Conservation (phyloP, 2,797 vertebrate genomes). For the Sebastes baramenuke region DNA sequence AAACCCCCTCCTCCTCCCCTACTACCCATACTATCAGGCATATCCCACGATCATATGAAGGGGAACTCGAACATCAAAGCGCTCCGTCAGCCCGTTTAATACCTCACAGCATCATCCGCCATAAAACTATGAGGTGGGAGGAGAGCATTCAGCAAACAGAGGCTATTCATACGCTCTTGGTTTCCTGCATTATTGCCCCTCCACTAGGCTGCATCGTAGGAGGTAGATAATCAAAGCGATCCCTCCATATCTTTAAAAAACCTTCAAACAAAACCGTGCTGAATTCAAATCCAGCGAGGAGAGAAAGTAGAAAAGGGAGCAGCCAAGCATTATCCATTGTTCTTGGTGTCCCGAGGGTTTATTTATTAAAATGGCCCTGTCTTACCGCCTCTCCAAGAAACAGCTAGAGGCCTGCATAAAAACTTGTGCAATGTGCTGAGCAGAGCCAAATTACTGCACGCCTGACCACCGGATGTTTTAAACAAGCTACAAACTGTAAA, state of each 20-base stretch:
- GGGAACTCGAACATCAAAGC: constrained; percentile 64
- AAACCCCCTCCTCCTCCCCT: not conserved
- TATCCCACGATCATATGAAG: constrained; percentile 55
- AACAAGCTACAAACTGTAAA: constrained; percentile 43
- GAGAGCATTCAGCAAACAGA: constrained; percentile 47
- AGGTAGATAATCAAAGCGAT: constrained; percentile 31
- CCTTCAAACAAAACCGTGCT: constrained; percentile 15
- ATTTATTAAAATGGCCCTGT: constrained; percentile 58
- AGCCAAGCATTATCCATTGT: constrained; percentile 57
- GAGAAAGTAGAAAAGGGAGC: constrained; percentile 34
- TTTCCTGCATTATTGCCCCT: constrained; percentile 59
- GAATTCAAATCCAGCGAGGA: constrained; percentile 40
- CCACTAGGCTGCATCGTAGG: constrained; percentile 38
- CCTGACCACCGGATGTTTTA: constrained; percentile 51
- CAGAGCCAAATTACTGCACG: constrained; percentile 56
- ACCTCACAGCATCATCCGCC: constrained; percentile 63
- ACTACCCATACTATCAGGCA: constrained; percentile 43
- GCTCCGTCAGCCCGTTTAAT: constrained; percentile 60
- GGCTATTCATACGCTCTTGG: constrained; percentile 35
- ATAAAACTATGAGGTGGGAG: constrained; percentile 66
- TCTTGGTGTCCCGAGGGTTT: constrained; percentile 35
- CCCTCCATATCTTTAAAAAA: constrained; percentile 24
- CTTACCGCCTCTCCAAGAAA: constrained; percentile 41
- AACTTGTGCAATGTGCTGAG: constrained; percentile 41
- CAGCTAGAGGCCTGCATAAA: constrained; percentile 27